Evolutionary conservation across 1,140 invertebrate species (phyloP).

Genomic region (Physella acuta): DNA sequence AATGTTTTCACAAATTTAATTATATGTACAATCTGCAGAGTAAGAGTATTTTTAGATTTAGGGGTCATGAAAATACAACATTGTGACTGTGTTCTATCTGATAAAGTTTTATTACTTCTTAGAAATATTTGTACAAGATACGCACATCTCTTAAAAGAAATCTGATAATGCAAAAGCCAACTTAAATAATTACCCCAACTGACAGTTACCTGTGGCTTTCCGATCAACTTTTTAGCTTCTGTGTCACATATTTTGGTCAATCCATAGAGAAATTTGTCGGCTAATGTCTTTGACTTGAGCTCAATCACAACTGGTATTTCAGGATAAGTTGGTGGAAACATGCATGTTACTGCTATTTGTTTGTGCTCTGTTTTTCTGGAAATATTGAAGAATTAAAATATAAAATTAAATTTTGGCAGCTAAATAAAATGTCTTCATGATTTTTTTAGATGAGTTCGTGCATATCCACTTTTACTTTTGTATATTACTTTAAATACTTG

Average conservation of each 20-base stretch:
- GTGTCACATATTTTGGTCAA: slow-evolving; percentile 70
- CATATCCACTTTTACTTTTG: background rate
- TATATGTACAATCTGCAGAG: slow-evolving; percentile 62
- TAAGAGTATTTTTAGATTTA: too few relatives aligned
- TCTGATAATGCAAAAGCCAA: too few relatives aligned
- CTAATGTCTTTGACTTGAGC: slow-evolving; percentile 73
- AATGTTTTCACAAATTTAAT: slow-evolving; percentile 71
- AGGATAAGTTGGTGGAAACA: slow-evolving; percentile 71
- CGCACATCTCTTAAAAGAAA: too few relatives aligned
- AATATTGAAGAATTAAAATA: too few relatives aligned
- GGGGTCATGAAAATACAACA: too few relatives aligned
- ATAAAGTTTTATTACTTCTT: too few relatives aligned
- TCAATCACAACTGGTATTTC: slow-evolving; percentile 67
- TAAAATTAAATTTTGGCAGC: too few relatives aligned
- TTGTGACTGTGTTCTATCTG: too few relatives aligned
- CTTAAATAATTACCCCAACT: too few relatives aligned
- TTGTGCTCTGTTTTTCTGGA: slow-evolving; percentile 67
- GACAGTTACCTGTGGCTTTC: slow-evolving; percentile 62
- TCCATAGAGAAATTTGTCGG: slow-evolving; percentile 68
- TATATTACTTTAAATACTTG: background rate
- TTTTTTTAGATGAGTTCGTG: too few relatives aligned
- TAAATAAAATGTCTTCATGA: too few relatives aligned
- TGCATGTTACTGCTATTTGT: slow-evolving; percentile 68
- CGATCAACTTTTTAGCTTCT: slow-evolving; percentile 67
- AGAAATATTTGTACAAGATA: too few relatives aligned